These are phyloP conservation scores for Camelus dromedarius DNA, from an alignment of 2,113 vertebrate genomes.

Conservation along the genomic window DNA sequence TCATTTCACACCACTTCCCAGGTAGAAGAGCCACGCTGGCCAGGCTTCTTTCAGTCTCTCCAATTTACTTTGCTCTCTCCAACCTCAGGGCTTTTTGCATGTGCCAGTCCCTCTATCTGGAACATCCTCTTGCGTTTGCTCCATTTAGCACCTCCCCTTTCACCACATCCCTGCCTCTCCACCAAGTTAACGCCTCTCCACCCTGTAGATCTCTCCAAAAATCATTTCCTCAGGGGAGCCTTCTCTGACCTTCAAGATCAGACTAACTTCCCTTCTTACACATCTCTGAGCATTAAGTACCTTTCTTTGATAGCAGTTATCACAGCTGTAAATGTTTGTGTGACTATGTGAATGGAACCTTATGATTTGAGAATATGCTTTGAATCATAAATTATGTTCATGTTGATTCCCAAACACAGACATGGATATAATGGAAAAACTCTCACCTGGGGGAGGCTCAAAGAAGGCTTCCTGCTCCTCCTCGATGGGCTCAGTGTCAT, in stretches of 20 bases:
- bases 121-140: not conserved
- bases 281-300: not conserved
- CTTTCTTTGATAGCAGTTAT: not conserved
- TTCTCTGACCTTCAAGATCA: not conserved
- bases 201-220: not conserved
- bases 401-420: not conserved
- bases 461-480: slow-evolving; percentile 98
- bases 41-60: not conserved
- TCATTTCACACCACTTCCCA: not conserved
- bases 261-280: not conserved
- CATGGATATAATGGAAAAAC: not conserved
- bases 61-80: not conserved
- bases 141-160: not conserved
- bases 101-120: not conserved
- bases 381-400: not conserved
- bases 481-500: slow-evolving; percentile 98
- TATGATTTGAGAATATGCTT: slow-evolving; percentile 7
- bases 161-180: not conserved
- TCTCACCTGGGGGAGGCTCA: slow-evolving; percentile 95
- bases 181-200: not conserved
- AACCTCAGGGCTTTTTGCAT: not conserved
- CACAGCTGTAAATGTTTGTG: not conserved
- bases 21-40: not conserved
- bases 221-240: not conserved
- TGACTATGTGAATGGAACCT: not conserved